Evolutionary conservation across 2,797 vertebrate genomes (phyloP).

Genomic region (Megalops cyprinoides): DNA sequence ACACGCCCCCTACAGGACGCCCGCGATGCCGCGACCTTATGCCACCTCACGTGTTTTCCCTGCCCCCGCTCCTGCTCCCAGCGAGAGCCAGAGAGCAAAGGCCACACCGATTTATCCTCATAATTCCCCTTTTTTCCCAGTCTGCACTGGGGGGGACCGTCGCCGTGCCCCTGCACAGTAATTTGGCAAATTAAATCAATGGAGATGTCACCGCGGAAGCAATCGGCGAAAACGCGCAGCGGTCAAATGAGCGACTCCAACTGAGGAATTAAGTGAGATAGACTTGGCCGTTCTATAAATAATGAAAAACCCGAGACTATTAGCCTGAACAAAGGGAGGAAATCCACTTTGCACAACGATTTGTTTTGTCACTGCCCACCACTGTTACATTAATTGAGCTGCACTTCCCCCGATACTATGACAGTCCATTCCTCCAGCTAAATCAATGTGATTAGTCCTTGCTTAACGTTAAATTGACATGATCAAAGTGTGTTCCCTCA

Average conservation of each 20-base stretch:
- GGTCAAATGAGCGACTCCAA: conserved; percentile 15
- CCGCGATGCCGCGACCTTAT: no score
- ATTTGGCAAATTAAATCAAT: conserved; percentile 41
- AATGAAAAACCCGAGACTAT: conserved; percentile 44
- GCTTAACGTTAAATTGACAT: no score
- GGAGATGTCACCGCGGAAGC: conserved; percentile 16
- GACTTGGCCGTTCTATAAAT: conserved; percentile 47
- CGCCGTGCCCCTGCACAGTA: conserved; percentile 32
- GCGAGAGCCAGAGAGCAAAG: conserved; percentile 24
- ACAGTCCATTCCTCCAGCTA: background rate
- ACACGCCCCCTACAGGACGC: no score
- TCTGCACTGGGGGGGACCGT: conserved; percentile 32
- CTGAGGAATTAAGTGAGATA: conserved; percentile 47
- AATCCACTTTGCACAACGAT: conserved; percentile 31
- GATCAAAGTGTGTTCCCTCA: background rate
- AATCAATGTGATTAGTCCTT: background rate
- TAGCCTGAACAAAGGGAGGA: conserved; percentile 37
- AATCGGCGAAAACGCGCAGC: conserved; percentile 24
- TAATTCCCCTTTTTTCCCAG: conserved; percentile 47
- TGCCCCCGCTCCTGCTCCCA: conserved; percentile 13
- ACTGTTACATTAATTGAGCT: background rate
- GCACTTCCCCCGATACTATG: background rate
- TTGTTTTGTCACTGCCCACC: conserved; percentile 24
- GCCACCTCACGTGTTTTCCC: conserved; percentile 30
- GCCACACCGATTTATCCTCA: conserved; percentile 51